A percentile compares a stretch with the other conserved stretches of the same genome.
phyloP scores from a whole-genome alignment of 1,140 invertebrate species.

The Maconellicoccus hirsutus region DNA sequence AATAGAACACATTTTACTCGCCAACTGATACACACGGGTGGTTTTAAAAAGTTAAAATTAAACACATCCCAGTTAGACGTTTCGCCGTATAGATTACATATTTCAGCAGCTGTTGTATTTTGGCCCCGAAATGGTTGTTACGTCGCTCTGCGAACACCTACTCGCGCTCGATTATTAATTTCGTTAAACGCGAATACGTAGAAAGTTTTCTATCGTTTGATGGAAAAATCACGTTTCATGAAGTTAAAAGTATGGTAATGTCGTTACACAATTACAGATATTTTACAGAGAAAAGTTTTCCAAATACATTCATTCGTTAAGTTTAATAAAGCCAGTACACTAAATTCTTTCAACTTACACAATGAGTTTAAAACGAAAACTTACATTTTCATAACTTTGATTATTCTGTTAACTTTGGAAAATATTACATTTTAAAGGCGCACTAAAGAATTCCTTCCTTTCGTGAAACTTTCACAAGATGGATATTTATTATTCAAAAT shows the following conservation, averaged over 20 bases:
- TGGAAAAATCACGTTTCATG: background rate
- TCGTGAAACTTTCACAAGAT: background rate
- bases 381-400: background rate
- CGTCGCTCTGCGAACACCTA: too few species aligned
- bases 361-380: background rate
- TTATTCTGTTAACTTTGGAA: background rate
- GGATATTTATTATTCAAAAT: background rate
- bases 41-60: too few species aligned
- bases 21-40: too few species aligned
- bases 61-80: too few species aligned
- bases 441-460: background rate
- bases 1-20: too few species aligned
- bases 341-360: background rate
- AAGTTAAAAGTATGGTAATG: background rate
- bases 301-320: background rate
- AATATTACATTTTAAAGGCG: slow-evolving; percentile 1
- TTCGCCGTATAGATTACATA: too few species aligned
- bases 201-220: too few species aligned
- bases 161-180: background rate
- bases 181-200: background rate
- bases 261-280: background rate
- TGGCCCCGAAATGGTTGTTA: too few species aligned
- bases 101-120: too few species aligned
- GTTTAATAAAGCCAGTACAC: background rate
- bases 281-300: slow-evolving; percentile 1